Conservation (phyloP, 1,140 invertebrate species). For the Pseudomyrmex gracilis region DNA sequence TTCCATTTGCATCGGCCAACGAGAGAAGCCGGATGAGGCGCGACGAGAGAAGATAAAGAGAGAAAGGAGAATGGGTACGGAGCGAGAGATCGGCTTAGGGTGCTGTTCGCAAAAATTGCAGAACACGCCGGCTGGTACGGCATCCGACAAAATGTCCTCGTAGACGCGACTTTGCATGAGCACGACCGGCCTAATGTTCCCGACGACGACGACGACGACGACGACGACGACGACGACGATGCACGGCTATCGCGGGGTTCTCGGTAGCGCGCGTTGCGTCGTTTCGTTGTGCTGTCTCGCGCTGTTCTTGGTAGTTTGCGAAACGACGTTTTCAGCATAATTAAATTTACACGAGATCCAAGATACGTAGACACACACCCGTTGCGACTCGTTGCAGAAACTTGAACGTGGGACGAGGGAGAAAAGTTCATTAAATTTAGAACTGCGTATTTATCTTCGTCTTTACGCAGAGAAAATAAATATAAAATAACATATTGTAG, state of each 20-base stretch:
- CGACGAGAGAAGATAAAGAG: not conserved
- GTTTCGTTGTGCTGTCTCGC: not conserved
- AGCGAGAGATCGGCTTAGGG: conserved; percentile 38
- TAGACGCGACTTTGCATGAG: conserved; percentile 25
- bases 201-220: not conserved
- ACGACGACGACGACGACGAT: not conserved
- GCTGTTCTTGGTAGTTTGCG: conserved; percentile 13
- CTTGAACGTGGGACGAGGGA: not conserved
- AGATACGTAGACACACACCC: not conserved
- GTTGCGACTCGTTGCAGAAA: not conserved
- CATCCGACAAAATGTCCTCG: conserved; percentile 25
- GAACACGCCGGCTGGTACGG: conserved; percentile 42
- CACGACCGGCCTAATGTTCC: conserved; percentile 40
- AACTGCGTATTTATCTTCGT: not conserved
- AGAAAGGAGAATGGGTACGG: not conserved
- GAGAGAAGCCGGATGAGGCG: conserved; percentile 64
- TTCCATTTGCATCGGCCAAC: conserved; percentile 78
- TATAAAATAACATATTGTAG: not conserved
- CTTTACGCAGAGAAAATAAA: not conserved
- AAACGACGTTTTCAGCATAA: conserved; percentile 34
- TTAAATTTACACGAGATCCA: conserved; percentile 37
- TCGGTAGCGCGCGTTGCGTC: conserved; percentile 8
- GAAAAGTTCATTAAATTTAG: conserved; percentile 16
- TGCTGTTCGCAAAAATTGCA: conserved; percentile 36
- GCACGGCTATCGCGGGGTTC: conserved; percentile 8